phyloP scores from a whole-genome alignment of 2,113 vertebrate genomes.

The Eidolon helvum region DNA sequence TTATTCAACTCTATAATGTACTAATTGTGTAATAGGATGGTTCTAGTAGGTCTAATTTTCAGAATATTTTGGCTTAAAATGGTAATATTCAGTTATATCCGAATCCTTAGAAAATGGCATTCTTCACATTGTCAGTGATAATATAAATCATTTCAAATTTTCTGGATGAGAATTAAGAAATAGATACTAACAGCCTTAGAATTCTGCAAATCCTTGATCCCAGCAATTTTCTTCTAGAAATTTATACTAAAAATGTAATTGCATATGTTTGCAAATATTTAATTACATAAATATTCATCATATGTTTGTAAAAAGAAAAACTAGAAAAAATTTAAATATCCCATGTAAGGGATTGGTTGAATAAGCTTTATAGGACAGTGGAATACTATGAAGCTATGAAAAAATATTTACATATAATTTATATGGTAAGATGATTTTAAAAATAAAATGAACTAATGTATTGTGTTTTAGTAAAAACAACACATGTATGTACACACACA shows the following conservation, averaged over 20 bases:
- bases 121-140: neutral
- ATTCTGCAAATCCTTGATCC: neutral
- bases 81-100: neutral
- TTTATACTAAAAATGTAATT: constrained; percentile 21
- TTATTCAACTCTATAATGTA: neutral
- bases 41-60: neutral
- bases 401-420: neutral
- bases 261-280: constrained; percentile 9
- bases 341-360: neutral
- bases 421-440: neutral
- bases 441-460: neutral
- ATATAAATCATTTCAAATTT: constrained; percentile 6
- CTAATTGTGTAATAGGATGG: neutral
- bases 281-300: neutral
- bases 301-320: constrained; percentile 35
- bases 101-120: neutral
- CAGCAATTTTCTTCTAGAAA: neutral
- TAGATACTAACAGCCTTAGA: neutral
- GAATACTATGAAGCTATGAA: neutral
- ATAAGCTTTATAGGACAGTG: neutral
- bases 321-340: neutral
- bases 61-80: neutral
- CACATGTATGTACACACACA: neutral
- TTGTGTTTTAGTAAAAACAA: neutral
- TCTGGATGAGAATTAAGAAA: constrained; percentile 12